Evolutionary conservation across 1,140 invertebrate genomes (phyloP).

Genomic region (Dryas iulia): DNA sequence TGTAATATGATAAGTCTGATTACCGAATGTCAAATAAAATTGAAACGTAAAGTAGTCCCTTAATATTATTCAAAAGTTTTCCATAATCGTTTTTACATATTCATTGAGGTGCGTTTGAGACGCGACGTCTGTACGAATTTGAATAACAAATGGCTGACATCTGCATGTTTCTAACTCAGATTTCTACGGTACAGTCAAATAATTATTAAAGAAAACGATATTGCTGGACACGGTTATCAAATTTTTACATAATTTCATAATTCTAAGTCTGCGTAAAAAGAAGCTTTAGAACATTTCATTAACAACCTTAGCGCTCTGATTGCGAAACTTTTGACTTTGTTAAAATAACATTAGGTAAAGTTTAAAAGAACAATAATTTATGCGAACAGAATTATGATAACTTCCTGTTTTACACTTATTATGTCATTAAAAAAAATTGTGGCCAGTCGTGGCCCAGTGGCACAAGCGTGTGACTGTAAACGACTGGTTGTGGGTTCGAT

Average conservation of each 20-base stretch:
- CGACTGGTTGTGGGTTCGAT: too few species aligned
- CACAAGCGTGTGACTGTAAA: too few species aligned
- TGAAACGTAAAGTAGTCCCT: constrained; percentile 33
- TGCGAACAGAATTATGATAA: constrained; percentile 31
- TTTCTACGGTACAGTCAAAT: constrained; percentile 52
- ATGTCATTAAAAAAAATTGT: too few species aligned
- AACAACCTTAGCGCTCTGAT: constrained; percentile 20
- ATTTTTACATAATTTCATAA: not conserved
- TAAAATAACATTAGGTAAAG: constrained; percentile 40
- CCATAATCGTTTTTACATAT: constrained; percentile 78
- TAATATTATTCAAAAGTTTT: constrained; percentile 66
- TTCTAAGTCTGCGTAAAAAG: not conserved
- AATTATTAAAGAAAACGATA: constrained; percentile 45
- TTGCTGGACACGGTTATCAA: not conserved
- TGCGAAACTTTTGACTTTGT: constrained; percentile 40
- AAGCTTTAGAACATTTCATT: not conserved
- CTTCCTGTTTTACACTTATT: not conserved
- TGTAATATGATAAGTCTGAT: not conserved
- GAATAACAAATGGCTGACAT: constrained; percentile 77
- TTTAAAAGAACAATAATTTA: constrained; percentile 44
- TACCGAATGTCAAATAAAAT: constrained; percentile 16
- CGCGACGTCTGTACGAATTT: constrained; percentile 67
- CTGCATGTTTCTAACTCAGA: constrained; percentile 63
- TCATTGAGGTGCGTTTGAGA: constrained; percentile 73
- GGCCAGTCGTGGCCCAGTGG: too few species aligned